Base-by-base conservation (phyloP, 2,113 vertebrate genomes). In the Caranx melampygus region DNA sequence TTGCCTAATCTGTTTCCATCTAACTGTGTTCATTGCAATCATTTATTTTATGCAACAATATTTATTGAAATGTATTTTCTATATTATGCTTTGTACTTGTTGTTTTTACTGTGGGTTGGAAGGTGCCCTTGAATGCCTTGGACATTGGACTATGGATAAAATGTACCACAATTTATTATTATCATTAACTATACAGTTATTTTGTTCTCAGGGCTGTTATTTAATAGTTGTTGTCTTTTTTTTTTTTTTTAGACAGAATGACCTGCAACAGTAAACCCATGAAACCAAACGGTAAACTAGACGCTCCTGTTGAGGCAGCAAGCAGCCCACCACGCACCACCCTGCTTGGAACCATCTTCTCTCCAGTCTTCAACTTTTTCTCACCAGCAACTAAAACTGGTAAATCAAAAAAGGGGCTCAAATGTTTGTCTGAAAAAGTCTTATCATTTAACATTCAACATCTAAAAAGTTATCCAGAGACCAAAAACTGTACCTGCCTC, bases 351-450 rank as follows among this genome's bases (percentile, higher is more conserved):
- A 99, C 98, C 88, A 99, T 99, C 93, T 99, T 99, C 93, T 99
- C 98, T 89, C 98, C 98, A 0, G 98, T 99, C 83, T 99, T 99
- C 93, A 99, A 98, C 95, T 99, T 99, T 91, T 99, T 99, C 94
- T 99, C 98, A 95, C 97, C 98, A 95, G 97, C 97, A 95, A 98
- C 96, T 93, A 99, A 99, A 96, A 98, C 97, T 93, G 97, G 98
- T 98, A 93, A 94, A 78, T 61, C 84, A 92, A 58, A 47, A 4
- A 11, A 66, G 20, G 20, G 26, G 2, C 0, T 8, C 33, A 9
- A 3, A 64, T 59, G 12, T 26, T 4, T 9, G 44, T 79, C 31
- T 6, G 15, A 51, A 49, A n/a, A 49, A 16, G 33, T 40, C 4
- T 11, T 4, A 37, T 26, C 51, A 20, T 57, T 34, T 61, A 13